Base-by-base conservation (phyloP, 2,797 vertebrate species). In the Sebastes itinus region DNA sequence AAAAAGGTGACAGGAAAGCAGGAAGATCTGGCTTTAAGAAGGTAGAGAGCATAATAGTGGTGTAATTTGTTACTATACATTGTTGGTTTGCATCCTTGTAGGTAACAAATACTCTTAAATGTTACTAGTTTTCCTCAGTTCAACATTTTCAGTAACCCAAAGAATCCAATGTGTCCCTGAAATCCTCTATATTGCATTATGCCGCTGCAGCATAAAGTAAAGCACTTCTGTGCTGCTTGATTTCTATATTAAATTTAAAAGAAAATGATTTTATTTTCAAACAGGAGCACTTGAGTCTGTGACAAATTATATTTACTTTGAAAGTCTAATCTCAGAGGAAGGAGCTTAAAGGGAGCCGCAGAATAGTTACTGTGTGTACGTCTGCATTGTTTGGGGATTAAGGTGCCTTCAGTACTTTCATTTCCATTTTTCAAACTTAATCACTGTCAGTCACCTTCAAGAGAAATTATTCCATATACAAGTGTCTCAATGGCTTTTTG, bases 231-330 rank as follows among this genome's bases (percentile, higher is more conserved):
- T 27, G 27, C 25, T 13, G n/a, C 33, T 38, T 1, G 5, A 65
- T 78, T 67, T 79, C 38, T 72, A 38, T 56, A 55, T 76, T 28
- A 55, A 60, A 66, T 52, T 10, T 8, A 18, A 18, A 20, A 70
- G 80, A 16, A 79, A 78, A 27, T 4, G 0, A 58, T 75, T 75
- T 81, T 27, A 67, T 72, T 81, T 81, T 42, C 12, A 61, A 58
- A 22, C 10, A 11, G 71, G 5, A 66, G 22, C 18, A 30, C 23
- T 54, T 64, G 25, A 85, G 22, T 75, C 56, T 18, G 35, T 72
- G 58, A 75, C 62, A 58, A 86, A 81, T 72, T 55, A 18, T 52
- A 64, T 83, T 75, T 52, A 75, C 62, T 35, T 74, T 46, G 42
- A 58, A 65, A 72, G 62, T 72, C n/a, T 38, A 69, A 72, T 74